Conservation (phyloP, 2,113 vertebrate genomes). For the Cheirogaleus medius region DNA sequence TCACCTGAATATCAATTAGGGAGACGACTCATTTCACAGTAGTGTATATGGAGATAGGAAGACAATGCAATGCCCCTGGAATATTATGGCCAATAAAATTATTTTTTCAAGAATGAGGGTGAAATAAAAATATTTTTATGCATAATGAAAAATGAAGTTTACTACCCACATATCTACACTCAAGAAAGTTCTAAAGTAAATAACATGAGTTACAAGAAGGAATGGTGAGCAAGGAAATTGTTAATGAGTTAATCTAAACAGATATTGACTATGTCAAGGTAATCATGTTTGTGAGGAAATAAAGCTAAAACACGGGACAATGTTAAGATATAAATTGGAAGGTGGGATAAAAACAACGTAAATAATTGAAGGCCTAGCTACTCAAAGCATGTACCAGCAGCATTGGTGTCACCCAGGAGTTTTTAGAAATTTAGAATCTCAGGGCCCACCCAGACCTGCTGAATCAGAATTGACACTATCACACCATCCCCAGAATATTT, state of each 20-base stretch:
- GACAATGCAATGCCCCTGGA: background rate
- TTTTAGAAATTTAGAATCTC: background rate
- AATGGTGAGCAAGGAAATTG: background rate
- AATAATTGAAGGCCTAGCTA: background rate
- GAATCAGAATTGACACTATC: background rate
- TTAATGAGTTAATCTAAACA: background rate
- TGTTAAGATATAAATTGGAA: background rate
- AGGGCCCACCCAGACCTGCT: background rate
- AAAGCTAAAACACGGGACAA: background rate
- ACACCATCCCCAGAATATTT: background rate
- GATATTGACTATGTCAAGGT: background rate
- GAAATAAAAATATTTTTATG: background rate
- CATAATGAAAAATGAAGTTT: background rate
- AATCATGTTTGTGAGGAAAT: background rate
- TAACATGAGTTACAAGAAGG: background rate
- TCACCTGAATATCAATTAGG: background rate
- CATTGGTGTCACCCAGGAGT: accelerated
- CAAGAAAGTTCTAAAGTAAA: background rate
- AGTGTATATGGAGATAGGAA: background rate
- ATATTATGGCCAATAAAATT: background rate
- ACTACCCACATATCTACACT: background rate
- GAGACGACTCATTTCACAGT: background rate
- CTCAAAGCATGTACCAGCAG: background rate
- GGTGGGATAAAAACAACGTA: background rate
- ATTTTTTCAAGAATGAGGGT: background rate